A percentile compares a stretch with the other conserved stretches of the same genome.
Conservation (phyloP, 2,797 vertebrate species). For the Sebastes goodei region DNA sequence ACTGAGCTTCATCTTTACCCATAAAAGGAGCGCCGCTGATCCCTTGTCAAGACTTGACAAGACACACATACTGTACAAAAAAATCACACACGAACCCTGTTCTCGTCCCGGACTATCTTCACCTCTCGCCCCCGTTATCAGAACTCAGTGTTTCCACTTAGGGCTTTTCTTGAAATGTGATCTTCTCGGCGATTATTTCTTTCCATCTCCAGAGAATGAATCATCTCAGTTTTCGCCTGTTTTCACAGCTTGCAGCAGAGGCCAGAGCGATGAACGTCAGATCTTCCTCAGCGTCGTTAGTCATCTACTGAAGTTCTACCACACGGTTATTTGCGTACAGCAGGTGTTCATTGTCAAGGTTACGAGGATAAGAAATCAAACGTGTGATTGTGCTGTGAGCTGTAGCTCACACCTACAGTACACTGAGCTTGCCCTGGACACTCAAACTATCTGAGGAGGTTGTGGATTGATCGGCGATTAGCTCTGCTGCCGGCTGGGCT, state of each 20-base stretch:
- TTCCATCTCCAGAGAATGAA: conserved; percentile 20
- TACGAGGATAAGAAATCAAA: not conserved
- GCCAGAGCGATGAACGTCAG: not conserved
- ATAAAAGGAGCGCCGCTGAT: conserved; percentile 61
- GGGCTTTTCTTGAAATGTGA: not conserved
- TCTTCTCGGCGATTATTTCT: not conserved
- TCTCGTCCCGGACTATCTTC: not conserved
- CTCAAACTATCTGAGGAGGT: not conserved
- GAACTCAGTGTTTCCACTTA: conserved; percentile 28
- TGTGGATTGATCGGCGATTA: conserved; percentile 44
- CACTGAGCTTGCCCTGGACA: not conserved
- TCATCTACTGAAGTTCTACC: conserved; percentile 13
- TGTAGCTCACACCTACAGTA: not conserved
- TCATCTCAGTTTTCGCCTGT: conserved; percentile 23
- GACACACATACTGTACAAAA: conserved; percentile 18
- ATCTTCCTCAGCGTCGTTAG: not conserved
- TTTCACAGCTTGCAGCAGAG: conserved; percentile 15
- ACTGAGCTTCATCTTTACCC: conserved; percentile 45
- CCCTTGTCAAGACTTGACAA: conserved; percentile 30
- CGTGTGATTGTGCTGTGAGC: not conserved
- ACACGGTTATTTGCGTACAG: not conserved
- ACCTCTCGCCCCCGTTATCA: conserved; percentile 26
- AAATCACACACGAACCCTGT: not conserved
- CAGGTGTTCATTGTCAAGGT: not conserved
- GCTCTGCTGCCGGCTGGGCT: conserved; percentile 26